Evolutionary conservation across 2,888 invertebrate genomes (phyloP).

Genomic region (Netelia melanura): DNA sequence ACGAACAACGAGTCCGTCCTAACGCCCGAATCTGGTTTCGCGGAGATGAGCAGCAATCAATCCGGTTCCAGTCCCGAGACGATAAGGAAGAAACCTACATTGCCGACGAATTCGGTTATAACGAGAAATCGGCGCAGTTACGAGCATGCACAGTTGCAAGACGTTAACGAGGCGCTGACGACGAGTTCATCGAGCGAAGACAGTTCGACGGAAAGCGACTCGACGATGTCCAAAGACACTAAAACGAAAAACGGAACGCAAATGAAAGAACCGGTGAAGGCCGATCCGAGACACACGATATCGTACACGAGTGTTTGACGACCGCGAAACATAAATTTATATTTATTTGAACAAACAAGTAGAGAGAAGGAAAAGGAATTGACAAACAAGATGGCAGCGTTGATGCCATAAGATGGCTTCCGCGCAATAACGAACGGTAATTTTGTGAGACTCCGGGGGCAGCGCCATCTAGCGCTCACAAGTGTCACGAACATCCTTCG

Average conservation of each 20-base stretch:
- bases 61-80: conserved; percentile 74
- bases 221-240: conserved; percentile 6
- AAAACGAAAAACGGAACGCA: conserved; percentile 6
- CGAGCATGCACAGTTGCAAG: conserved; percentile 78
- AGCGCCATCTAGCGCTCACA: conserved; percentile 1
- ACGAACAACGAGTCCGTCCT: conserved; percentile 66
- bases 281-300: conserved; percentile 70
- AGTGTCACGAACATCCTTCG: background rate
- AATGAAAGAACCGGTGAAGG: conserved; percentile 17
- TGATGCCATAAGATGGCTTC: conserved; percentile 16
- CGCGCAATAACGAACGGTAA: background rate
- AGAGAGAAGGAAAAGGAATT: background rate
- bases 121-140: conserved; percentile 77
- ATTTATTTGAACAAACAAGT: conserved; percentile 18
- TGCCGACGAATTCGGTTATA: conserved; percentile 65
- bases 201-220: conserved; percentile 73
- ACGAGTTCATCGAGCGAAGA: conserved; percentile 71
- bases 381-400: conserved; percentile 16
- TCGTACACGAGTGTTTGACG: conserved; percentile 77
- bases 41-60: conserved; percentile 71
- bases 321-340: conserved; percentile 1
- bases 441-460: background rate
- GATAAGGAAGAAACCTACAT: conserved; percentile 63
- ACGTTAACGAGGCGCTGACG: conserved; percentile 74
- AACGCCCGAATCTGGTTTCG: conserved; percentile 78